Evolutionary conservation across 2,113 vertebrate genomes (phyloP), one percentile per base, ranked within the genome.

Genomic region (Anolis carolinensis): DNA sequence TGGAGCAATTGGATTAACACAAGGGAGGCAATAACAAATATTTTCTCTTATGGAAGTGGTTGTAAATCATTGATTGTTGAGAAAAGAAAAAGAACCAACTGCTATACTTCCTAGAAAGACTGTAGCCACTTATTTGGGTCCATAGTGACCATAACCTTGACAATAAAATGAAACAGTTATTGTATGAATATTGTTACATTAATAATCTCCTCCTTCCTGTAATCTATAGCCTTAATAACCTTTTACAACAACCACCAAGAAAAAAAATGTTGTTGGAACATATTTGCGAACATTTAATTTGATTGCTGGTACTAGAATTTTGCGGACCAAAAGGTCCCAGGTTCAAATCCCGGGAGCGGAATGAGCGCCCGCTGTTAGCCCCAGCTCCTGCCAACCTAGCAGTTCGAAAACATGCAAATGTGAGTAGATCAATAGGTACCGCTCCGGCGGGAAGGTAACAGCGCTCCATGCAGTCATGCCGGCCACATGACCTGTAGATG

Each of bases 1-100:
- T 44, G 39, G 5, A 90, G 89, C 77, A 92, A 25, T n/a, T 84
- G 72, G 87, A 80, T 3, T 86, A 85, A 94, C 86, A 90, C 34
- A n/a, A 32, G 25, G 55, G 74, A 91, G 82, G 85, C 90, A 36
- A 67, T 32, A 79, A 59, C 34, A 27, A 77, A 89, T 92, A 91
- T 89, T 83, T 27, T 10, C 30, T 89, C 68, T 70, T 76, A 62
- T 18, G 68, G 20, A 52, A 82, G 9, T 72, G 87, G 3, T 68
- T 25, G 73, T 32, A 77, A 34, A 18, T 77, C 84, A 83, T 75
- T n/a, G 36, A 32, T 36, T 11, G n/a, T 50, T 27, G 62, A 20
- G 21, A 36, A 9, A 44, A 44, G 39, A 39, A 67, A 74, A 81
- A 59, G n/a, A 30, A 70, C 18, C 1, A 4, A 18, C 62, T 72